Percentiles rank a stretch among this genome's conserved stretches.
phyloP scores from a whole-genome alignment of 2,888 invertebrate genomes.

The Notocelia uddmanniana region DNA sequence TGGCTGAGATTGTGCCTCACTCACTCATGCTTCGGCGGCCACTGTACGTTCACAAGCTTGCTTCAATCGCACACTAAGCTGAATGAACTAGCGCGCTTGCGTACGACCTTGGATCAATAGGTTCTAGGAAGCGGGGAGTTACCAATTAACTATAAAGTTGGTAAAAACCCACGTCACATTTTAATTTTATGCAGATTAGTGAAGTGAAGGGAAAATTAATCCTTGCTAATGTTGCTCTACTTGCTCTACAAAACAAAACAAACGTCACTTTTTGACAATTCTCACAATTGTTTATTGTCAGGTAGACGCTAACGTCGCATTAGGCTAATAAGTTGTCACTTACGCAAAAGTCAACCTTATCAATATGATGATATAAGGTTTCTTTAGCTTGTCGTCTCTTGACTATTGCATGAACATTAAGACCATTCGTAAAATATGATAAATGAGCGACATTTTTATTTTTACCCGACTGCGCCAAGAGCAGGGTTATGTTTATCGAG shows the following conservation, averaged over 20 bases:
- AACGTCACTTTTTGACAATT: constrained; percentile 42
- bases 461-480: too few species aligned
- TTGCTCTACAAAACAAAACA: not conserved
- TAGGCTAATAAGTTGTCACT: not conserved
- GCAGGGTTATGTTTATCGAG: too few species aligned
- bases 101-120: constrained; percentile 40
- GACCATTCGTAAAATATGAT: not conserved
- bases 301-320: constrained; percentile 29
- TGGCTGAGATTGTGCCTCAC: constrained; percentile 47
- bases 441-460: too few species aligned
- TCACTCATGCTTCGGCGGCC: constrained; percentile 42
- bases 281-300: constrained; percentile 31
- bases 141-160: constrained; percentile 32
- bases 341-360: constrained; percentile 21
- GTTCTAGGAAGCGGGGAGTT: constrained; percentile 40
- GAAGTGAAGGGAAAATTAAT: constrained; percentile 41
- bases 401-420: not conserved
- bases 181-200: constrained; percentile 34
- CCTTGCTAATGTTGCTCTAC: constrained; percentile 20
- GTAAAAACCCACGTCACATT: constrained; percentile 32
- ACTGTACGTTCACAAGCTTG: constrained; percentile 34
- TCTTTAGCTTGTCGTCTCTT: not conserved
- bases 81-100: constrained; percentile 43
- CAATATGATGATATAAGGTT: fast-evolving
- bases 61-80: constrained; percentile 43